Base-by-base conservation (phyloP, 53 echinoderm and acorn worm genomes). In the Hippasteria phrygiana region DNA sequence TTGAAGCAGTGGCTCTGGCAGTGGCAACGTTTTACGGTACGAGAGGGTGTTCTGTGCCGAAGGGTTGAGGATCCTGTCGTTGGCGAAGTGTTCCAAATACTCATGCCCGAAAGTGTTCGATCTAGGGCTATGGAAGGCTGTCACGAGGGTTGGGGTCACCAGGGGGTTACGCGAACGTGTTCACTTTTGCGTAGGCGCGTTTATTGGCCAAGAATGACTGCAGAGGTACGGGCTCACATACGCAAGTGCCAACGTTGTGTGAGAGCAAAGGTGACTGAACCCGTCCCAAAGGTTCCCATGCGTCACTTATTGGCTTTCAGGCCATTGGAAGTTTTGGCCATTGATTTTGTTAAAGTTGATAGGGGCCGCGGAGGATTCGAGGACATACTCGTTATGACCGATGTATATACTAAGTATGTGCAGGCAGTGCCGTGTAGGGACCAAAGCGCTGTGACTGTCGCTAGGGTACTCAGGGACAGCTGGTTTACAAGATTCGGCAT, bases 401-500 rank as follows among this genome's bases (percentile, higher is more conserved):
- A 92, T 41, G 88, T 88, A 5, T 88, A 72, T 40, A 92, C 92
- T 1, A 92, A 88, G 31, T 92, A 22, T 34, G 92, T 90, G 5
- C 93, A 93, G 48, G 96, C 93, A 0, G 74, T 93, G 7, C 93
- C 93, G 1, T 90, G 94, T 24, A 45, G 75, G 29, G 90, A 94
- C 55, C 96, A 96, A 74, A 48, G 39, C 27, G 93, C 96, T 0
- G 35, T 47, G 11, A 93, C 92, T 37, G 93, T 96, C 7, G 96
- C 96, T 1, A 90, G 65, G 46, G 85, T 71, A 1, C 67, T 92
- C 0, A 78, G 83, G 28, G 69, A 90, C 0, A 75, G 92, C 32
- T 96, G 93, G 92, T 96, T 96, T 74, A 79, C 88, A 2, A 71
- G 87, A 9, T 94, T 90, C 87, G 96, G 96, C 0, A 90, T 96